Base-by-base conservation (phyloP, 1,140 invertebrate genomes). In the Medauroidea extradentata region DNA sequence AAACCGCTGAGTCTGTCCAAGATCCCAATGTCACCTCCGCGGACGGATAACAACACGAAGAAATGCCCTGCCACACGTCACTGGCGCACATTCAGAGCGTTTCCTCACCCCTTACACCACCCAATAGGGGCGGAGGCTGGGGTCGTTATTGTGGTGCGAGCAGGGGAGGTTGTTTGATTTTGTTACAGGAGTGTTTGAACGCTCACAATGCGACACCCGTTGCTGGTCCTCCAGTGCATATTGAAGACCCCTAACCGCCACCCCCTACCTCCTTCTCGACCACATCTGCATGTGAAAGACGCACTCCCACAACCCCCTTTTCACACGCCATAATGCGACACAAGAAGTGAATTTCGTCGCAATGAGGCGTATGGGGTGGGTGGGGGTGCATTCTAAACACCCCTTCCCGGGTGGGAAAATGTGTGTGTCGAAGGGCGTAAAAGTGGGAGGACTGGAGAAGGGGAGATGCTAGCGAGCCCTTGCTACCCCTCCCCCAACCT, bases 301-400 rank as follows among this genome's bases (percentile, higher is more conserved):
- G 11, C 29, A 34, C 29, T 11, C 29, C 4, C 29, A 4, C 29
- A 34, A 4, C 29, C 29, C 4, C 29, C 38, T 19, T 57, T 42
- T 51, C 44, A 49, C 14, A 44, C 24, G 9, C 27, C 9, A 57
- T 57, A 57, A 52, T 57, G 43, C 38, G 27, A 49, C 46, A 52
- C 25, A 57, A 55, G 29, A 57, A 57, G 46, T 57, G 56, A 57
- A 57, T 57, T 57, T 57, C 50, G 29, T 50, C 48, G 48, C 56
- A 57, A 2, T 57, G 56, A 57, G 50, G 48, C 27, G 38, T 57
- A 29, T 29, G 43, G 14, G 27, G 48, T 52, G 24, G 43, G 23
- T 23, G 43, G 56, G 3, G 38, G 55, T 46, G 55, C 9, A 18
- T 34, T 34, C 4, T 34, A 34, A 34, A 34, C n/a, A 34, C 29